Evolutionary conservation across 2,797 vertebrate species (phyloP).

Genomic region (Neosilurus mollespiculum): DNA sequence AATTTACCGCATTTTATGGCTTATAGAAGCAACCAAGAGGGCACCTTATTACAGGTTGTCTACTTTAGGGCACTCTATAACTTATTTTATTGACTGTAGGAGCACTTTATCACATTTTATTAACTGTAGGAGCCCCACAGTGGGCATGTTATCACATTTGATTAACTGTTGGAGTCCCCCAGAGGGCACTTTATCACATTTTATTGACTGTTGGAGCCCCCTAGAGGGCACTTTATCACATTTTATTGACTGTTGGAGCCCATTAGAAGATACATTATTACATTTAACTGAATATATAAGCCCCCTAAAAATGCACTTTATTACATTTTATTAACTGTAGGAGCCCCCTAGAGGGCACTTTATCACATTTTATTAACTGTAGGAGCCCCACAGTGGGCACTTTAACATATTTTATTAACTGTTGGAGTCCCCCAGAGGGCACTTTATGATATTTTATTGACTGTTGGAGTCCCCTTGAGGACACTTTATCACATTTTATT

Average conservation of each 20-base stretch:
- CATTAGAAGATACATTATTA: too few relatives aligned
- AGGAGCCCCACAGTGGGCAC: neutral
- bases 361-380: neutral
- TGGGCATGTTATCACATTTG: too few relatives aligned
- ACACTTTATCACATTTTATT: neutral
- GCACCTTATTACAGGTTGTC: neutral
- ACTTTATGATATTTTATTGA: neutral
- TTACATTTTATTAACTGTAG: too few relatives aligned
- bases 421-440: neutral
- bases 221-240: neutral
- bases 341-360: neutral
- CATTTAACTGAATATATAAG: too few relatives aligned
- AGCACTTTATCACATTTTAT: neutral
- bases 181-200: neutral
- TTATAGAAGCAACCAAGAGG: neutral
- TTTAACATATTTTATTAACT: neutral
- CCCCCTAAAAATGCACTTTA: too few relatives aligned
- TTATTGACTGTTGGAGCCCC: neutral
- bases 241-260: neutral
- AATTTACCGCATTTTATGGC: too few relatives aligned
- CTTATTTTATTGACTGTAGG: too few relatives aligned
- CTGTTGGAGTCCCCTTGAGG: neutral
- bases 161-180: too few relatives aligned
- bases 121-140: neutral
- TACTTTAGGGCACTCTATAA: neutral